Evolutionary conservation across 2,113 vertebrate genomes (phyloP).

Genomic region (Panthera leo): DNA sequence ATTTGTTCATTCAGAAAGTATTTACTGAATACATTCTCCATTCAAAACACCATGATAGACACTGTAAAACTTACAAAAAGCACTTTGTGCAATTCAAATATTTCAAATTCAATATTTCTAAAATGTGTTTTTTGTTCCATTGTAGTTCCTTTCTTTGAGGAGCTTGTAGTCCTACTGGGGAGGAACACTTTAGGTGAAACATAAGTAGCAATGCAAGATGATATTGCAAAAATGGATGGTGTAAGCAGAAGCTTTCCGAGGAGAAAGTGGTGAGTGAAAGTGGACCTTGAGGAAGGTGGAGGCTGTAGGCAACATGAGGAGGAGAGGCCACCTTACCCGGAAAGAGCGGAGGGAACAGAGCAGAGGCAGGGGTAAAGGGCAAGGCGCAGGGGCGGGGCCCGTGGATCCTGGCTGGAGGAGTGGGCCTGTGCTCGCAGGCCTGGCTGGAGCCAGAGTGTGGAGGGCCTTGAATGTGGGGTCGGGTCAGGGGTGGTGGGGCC

Average conservation of each 20-base stretch:
- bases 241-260: neutral
- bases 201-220: neutral
- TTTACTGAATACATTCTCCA: neutral
- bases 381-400: fast-evolving
- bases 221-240: neutral
- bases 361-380: neutral
- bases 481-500: neutral
- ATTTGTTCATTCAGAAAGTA: neutral
- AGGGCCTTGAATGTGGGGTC: neutral
- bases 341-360: too few relatives aligned
- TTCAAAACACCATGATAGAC: neutral
- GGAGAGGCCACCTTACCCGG: neutral
- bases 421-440: neutral
- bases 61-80: neutral
- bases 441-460: too few relatives aligned
- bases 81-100: neutral
- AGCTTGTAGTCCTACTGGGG: neutral
- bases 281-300: fast-evolving
- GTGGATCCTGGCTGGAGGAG: neutral
- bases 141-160: neutral
- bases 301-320: neutral
- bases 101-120: neutral
- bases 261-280: neutral
- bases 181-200: neutral
- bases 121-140: neutral